phyloP scores from a whole-genome alignment of 2,888 invertebrate species.

The Tenthredo notha region DNA sequence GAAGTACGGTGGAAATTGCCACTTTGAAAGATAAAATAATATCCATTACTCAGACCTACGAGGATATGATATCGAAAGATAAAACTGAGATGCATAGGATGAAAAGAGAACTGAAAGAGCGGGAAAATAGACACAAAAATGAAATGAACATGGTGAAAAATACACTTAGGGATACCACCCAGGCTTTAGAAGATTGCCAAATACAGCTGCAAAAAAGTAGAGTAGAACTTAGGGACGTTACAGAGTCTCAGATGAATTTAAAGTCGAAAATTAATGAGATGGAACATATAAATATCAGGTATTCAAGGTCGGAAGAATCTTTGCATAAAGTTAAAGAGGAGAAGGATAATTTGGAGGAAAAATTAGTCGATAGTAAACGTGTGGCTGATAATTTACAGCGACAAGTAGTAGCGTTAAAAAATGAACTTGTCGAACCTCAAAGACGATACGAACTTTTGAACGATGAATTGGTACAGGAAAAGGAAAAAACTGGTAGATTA shows the following conservation, averaged over 20 bases:
- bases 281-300: slow-evolving; percentile 62
- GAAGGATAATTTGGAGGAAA: slow-evolving; percentile 68
- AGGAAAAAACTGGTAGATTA: slow-evolving; percentile 64
- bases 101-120: slow-evolving; percentile 67
- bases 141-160: slow-evolving; percentile 67
- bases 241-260: slow-evolving; percentile 62
- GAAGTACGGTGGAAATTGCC: slow-evolving; percentile 63
- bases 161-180: slow-evolving; percentile 68
- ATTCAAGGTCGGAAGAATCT: slow-evolving; percentile 66
- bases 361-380: slow-evolving; percentile 66
- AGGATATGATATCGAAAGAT: slow-evolving; percentile 67
- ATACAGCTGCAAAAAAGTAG: slow-evolving; percentile 68
- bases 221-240: slow-evolving; percentile 64
- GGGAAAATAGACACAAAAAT: slow-evolving; percentile 67
- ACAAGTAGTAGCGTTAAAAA: slow-evolving; percentile 66
- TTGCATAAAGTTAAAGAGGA: slow-evolving; percentile 68
- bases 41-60: slow-evolving; percentile 64
- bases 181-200: slow-evolving; percentile 70
- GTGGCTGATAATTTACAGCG: slow-evolving; percentile 66
- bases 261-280: slow-evolving; percentile 65
- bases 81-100: slow-evolving; percentile 67
- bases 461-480: slow-evolving; percentile 70
- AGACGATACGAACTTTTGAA: slow-evolving; percentile 69
- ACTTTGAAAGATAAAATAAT: slow-evolving; percentile 66
- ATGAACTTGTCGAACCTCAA: slow-evolving; percentile 72